phyloP scores from a whole-genome alignment of 2,113 vertebrate species.

The Cranoglanis bouderius region DNA sequence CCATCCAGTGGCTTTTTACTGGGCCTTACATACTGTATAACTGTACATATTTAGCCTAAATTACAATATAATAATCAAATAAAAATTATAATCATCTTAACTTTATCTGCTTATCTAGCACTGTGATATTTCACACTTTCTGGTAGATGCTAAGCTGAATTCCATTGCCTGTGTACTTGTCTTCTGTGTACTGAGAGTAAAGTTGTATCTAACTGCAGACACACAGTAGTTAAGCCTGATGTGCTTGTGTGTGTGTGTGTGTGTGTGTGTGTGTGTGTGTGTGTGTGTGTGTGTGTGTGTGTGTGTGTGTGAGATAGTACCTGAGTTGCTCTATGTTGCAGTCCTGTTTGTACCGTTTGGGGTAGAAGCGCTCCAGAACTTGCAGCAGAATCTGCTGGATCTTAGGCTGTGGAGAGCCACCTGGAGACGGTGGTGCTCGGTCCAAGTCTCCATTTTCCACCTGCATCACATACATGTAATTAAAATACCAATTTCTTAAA shows the following conservation, averaged over 20 bases:
- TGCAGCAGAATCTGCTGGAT: slow-evolving; percentile 83
- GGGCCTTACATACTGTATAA: not conserved
- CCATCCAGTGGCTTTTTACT: not conserved
- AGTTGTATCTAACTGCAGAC: not conserved
- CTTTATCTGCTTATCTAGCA: not conserved
- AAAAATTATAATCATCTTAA: not conserved
- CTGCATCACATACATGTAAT: slow-evolving; percentile 54
- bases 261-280: not conserved
- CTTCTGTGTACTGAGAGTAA: not conserved
- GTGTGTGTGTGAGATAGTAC: slow-evolving; percentile 60
- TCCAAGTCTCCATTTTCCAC: slow-evolving; percentile 85
- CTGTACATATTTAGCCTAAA: not conserved
- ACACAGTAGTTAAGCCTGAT: not conserved
- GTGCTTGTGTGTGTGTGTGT: not conserved
- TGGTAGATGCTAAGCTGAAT: not conserved
- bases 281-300: not conserved
- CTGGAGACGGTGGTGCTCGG: slow-evolving; percentile 67
- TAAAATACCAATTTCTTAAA: not conserved
- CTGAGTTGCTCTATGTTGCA: slow-evolving; percentile 78
- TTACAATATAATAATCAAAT: not conserved
- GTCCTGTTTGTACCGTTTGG: slow-evolving; percentile 83
- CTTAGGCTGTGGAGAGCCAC: slow-evolving; percentile 73
- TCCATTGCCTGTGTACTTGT: not conserved
- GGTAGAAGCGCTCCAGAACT: slow-evolving; percentile 85
- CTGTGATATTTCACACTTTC: not conserved